Conservation (phyloP, 2,797 vertebrate genomes). For the Gymnoscopelus braueri region DNA sequence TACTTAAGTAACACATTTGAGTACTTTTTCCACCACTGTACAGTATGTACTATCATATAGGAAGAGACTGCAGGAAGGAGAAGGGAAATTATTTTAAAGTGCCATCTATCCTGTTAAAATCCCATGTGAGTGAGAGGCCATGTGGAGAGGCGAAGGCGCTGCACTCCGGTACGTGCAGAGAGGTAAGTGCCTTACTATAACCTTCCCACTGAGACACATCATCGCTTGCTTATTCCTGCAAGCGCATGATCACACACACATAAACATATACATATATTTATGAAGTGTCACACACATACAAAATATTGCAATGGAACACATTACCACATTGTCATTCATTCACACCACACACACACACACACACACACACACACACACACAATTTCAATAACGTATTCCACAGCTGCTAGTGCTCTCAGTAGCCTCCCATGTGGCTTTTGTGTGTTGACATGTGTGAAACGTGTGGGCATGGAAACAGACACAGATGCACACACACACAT, state of each 20-base stretch:
- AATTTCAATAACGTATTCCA: constrained; percentile 82
- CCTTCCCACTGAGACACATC: constrained; percentile 76
- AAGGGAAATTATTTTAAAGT: constrained; percentile 48
- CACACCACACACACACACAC: constrained; percentile 58
- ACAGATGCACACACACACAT: constrained; percentile 56
- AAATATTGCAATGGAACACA: not conserved
- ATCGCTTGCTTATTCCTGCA: constrained; percentile 72
- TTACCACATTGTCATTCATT: constrained; percentile 1
- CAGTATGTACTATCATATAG: no score
- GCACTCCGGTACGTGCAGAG: constrained; percentile 68
- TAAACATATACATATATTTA: constrained; percentile 51
- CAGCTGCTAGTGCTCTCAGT: constrained; percentile 78
- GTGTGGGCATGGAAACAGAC: constrained; percentile 68
- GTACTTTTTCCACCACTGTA: no score
- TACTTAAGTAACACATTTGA: no score
- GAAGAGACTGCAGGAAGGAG: no score
- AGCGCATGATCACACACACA: constrained; percentile 6
- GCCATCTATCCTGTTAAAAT: constrained; percentile 23
- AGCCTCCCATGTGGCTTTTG: constrained; percentile 79
- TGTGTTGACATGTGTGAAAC: constrained; percentile 80
- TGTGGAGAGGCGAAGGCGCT: constrained; percentile 43
- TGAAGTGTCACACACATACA: constrained; percentile 1
- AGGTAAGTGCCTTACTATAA: constrained; percentile 76
- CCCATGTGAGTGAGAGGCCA: not conserved
- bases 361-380: constrained; percentile 13